Conservation (phyloP, 2,888 invertebrate genomes). For the Stenchaetothrips biformis region DNA sequence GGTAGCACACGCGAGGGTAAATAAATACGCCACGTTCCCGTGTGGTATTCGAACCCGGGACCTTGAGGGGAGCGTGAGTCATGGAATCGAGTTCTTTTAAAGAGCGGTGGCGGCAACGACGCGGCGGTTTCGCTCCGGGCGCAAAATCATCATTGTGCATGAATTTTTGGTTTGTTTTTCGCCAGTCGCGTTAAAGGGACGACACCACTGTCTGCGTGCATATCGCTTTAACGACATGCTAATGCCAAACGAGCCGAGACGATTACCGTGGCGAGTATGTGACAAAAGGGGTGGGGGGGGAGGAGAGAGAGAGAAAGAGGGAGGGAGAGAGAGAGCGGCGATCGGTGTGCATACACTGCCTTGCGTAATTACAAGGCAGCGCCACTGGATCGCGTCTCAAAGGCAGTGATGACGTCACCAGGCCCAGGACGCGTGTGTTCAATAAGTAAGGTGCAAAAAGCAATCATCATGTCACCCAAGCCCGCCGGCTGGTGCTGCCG, state of each 20-base stretch:
- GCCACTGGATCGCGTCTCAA: slow-evolving; percentile 1
- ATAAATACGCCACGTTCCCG: not conserved
- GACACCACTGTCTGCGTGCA: not conserved
- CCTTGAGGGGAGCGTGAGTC: too few species aligned
- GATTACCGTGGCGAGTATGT: not conserved
- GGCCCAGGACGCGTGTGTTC: too few species aligned
- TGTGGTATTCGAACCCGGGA: too few species aligned
- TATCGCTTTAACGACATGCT: not conserved
- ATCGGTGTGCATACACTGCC: not conserved
- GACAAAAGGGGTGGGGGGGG: too few species aligned
- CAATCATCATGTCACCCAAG: not conserved
- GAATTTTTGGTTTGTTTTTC: too few species aligned
- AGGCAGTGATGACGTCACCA: not conserved
- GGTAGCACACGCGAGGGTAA: not conserved
- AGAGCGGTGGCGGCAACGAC: too few species aligned
- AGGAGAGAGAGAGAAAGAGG: too few species aligned
- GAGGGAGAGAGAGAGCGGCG: not conserved
- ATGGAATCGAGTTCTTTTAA: too few species aligned
- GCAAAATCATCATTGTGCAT: too few species aligned
- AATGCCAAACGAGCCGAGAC: not conserved
- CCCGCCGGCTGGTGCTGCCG: not conserved
- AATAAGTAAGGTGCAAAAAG: too few species aligned
- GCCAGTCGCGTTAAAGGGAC: too few species aligned
- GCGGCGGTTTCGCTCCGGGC: too few species aligned
- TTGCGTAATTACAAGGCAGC: not conserved